Conservation (phyloP, 1,140 invertebrate genomes). For the Heliconius nattereri region DNA sequence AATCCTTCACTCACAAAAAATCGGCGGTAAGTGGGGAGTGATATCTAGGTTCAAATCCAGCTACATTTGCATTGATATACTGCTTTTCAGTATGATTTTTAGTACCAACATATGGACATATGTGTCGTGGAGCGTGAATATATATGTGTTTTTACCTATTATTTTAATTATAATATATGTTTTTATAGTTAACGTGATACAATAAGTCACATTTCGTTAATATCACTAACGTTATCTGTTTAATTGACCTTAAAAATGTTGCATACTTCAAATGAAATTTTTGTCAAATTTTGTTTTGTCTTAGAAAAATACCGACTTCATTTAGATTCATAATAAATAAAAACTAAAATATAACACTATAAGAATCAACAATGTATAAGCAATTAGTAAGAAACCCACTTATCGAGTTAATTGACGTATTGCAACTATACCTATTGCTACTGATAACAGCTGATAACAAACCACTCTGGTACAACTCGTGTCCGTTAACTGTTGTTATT, state of each 20-base stretch:
- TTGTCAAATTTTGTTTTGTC: no score
- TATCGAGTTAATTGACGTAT: conserved; percentile 1
- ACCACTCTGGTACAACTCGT: background rate
- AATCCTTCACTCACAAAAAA: no score
- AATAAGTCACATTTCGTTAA: background rate
- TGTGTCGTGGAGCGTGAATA: no score
- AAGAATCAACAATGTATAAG: background rate
- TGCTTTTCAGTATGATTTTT: no score
- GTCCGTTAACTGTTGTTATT: background rate
- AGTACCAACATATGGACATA: no score
- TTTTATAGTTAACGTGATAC: background rate
- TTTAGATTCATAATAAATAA: no score
- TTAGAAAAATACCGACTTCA: no score
- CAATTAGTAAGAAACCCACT: conserved; percentile 8
- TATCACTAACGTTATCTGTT: background rate
- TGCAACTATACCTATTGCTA: background rate
- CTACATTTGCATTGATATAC: no score
- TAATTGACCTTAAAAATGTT: background rate
- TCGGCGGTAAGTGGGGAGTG: no score
- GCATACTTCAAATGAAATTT: background rate
- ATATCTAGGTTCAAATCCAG: no score
- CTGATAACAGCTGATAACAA: conserved; percentile 9
- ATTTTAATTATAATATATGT: background rate
- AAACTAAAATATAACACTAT: no score
- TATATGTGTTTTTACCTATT: background rate